These are phyloP conservation scores for Trematomus loennbergii DNA, from an alignment of 2,113 vertebrate species.

Conservation along the genomic window DNA sequence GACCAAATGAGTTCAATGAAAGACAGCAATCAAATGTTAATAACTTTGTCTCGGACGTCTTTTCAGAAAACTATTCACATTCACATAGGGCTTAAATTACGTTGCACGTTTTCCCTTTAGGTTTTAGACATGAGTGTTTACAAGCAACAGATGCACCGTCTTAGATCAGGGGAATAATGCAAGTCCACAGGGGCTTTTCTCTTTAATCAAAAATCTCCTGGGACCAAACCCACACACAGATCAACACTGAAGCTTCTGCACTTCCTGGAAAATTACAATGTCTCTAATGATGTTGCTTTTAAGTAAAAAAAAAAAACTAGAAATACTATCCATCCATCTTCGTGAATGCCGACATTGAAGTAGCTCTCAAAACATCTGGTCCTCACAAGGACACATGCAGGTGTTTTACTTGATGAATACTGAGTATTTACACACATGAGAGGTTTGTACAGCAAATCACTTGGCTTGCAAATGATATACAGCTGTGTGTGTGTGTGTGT, in stretches of 20 bases:
- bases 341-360: neutral
- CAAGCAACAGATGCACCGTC: conserved; percentile 39
- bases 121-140: conserved; percentile 20
- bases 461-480: conserved; percentile 52
- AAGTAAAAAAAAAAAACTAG: neutral
- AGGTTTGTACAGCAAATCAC: conserved; percentile 49
- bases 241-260: conserved; percentile 9
- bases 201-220: conserved; percentile 28
- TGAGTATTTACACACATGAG: conserved; percentile 30
- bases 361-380: neutral
- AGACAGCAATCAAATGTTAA: conserved; percentile 16
- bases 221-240: conserved; percentile 9
- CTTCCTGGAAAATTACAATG: conserved; percentile 1
- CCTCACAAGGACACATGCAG: conserved; percentile 36
- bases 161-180: conserved; percentile 33
- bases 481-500: conserved; percentile 37
- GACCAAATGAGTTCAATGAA: conserved; percentile 1
- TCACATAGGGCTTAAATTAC: conserved; percentile 12
- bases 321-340: conserved; percentile 18
- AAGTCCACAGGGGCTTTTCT: conserved; percentile 18
- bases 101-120: conserved; percentile 15
- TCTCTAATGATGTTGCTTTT: conserved; percentile 20
- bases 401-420: conserved; percentile 52
- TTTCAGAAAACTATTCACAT: conserved; percentile 15
- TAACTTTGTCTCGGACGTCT: conserved; percentile 9